Evolutionary conservation across 2,888 invertebrate genomes (phyloP), one percentile per base, ranked within the genome.

Genomic region (Tetropium fuscum): DNA sequence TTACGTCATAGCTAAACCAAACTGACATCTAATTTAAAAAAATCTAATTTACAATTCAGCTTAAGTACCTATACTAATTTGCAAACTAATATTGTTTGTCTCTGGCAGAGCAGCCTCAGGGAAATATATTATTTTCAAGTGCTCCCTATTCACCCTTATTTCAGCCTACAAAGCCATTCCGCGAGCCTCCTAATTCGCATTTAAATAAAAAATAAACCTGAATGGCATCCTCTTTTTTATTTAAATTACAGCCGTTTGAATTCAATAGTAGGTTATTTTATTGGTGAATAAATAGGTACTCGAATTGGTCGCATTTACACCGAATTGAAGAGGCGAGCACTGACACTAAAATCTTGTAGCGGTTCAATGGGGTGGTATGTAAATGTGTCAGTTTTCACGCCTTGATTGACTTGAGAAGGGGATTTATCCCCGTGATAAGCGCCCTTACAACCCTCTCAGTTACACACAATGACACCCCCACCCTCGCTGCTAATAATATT

Each of bases 301-400:
- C 34, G 58, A 66, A 59, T 65, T 60, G 61, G 55, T 59, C 63
- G 58, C 64, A 53, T 19, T 66, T 54, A 58, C 54, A 58, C 44
- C 56, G 60, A 58, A 55, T n/a, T 53, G 54, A 48, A 65, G 22
- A 51, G 48, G 18, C 47, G 45, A 66, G 64, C 69, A 61, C 68
- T 67, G 69, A 62, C 70, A 64, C 71, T 69, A 67, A 70, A 64
- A 58, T 66, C 72, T 73, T 76, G 75, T 74, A 74, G 69, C 71
- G 71, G 74, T 73, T 77, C 77, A 74, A 76, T 78, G 71, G 74
- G 76, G 77, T 78, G 79, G 78, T 78, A 80, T 80, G 79, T 80
- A 80, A 80, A 81, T 81, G 80, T 79, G 80, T 79, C 80, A 80
- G 78, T 80, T 79, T 81, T 80, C 80, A 81, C 80, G 79, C 80